phyloP scores from a whole-genome alignment of 2,113 vertebrate species.

The Chaenogobius annularis region DNA sequence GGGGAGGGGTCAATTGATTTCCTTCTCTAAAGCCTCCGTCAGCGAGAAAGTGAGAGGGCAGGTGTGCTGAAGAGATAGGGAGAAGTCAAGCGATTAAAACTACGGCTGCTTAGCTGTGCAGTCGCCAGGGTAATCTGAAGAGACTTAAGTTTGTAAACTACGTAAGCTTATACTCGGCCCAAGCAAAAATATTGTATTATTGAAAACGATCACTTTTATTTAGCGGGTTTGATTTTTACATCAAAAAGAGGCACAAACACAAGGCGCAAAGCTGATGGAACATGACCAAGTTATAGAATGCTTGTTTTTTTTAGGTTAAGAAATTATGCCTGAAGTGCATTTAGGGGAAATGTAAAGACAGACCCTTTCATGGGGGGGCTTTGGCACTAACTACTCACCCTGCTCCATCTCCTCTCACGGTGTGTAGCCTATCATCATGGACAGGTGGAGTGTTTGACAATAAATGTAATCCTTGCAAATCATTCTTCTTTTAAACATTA shows the following conservation, averaged over 20 bases:
- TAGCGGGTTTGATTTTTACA: slow-evolving; percentile 36
- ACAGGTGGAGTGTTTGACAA: too few species aligned
- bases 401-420: too few species aligned
- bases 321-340: too few species aligned
- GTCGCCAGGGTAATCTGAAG: slow-evolving; percentile 76
- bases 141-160: slow-evolving; percentile 76
- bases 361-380: too few species aligned
- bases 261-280: neutral
- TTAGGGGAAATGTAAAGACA: too few species aligned
- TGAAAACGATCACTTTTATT: slow-evolving; percentile 63
- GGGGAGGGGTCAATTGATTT: slow-evolving; percentile 28
- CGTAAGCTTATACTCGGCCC: slow-evolving; percentile 60
- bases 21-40: slow-evolving; percentile 49
- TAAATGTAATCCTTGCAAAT: too few species aligned
- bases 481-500: too few species aligned
- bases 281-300: too few species aligned
- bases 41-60: slow-evolving; percentile 68
- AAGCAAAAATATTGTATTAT: slow-evolving; percentile 65
- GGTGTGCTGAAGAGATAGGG: slow-evolving; percentile 69
- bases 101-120: slow-evolving; percentile 61
- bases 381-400: too few species aligned
- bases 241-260: slow-evolving; percentile 1
- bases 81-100: slow-evolving; percentile 75
- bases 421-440: too few species aligned
- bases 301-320: too few species aligned